A percentile compares a stretch with the other conserved stretches of the same genome.
Evolutionary conservation across 2,888 invertebrate species (phyloP).

Genomic region (Eupithecia exiguata): DNA sequence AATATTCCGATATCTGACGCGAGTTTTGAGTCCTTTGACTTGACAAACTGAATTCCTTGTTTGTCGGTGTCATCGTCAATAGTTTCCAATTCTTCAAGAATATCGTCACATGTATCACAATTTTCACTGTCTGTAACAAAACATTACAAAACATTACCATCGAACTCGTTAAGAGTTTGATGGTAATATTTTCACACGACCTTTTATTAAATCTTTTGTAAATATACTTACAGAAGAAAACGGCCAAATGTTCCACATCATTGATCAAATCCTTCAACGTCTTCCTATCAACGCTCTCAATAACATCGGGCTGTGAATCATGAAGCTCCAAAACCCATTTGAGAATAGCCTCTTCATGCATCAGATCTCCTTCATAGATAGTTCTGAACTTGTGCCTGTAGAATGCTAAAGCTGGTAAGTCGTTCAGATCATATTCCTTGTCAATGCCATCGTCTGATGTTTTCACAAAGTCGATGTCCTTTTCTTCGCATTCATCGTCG

Average conservation of each 20-base stretch:
- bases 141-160: constrained; percentile 1
- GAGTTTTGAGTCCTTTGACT: constrained; percentile 94
- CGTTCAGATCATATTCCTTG: constrained; percentile 92
- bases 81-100: constrained; percentile 94
- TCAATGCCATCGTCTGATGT: constrained; percentile 94
- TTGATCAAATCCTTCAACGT: constrained; percentile 94
- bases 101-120: constrained; percentile 92
- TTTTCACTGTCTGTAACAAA: constrained; percentile 88
- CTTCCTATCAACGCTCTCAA: constrained; percentile 95
- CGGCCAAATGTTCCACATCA: constrained; percentile 95
- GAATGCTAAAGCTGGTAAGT: constrained; percentile 92
- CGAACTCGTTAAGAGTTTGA: no score
- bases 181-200: no score
- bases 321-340: constrained; percentile 95
- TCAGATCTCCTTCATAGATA: constrained; percentile 94
- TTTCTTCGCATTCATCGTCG: constrained; percentile 96
- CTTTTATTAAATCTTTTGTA: not conserved
- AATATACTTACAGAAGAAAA: constrained; percentile 91
- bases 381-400: constrained; percentile 95
- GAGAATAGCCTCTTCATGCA: constrained; percentile 95
- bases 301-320: constrained; percentile 93
- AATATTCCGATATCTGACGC: constrained; percentile 96
- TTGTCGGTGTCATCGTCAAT: constrained; percentile 97
- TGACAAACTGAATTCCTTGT: constrained; percentile 96
- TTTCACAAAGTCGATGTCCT: constrained; percentile 95